Conservation (phyloP, 2,113 vertebrate species). For the Marcusenius ussheri region DNA sequence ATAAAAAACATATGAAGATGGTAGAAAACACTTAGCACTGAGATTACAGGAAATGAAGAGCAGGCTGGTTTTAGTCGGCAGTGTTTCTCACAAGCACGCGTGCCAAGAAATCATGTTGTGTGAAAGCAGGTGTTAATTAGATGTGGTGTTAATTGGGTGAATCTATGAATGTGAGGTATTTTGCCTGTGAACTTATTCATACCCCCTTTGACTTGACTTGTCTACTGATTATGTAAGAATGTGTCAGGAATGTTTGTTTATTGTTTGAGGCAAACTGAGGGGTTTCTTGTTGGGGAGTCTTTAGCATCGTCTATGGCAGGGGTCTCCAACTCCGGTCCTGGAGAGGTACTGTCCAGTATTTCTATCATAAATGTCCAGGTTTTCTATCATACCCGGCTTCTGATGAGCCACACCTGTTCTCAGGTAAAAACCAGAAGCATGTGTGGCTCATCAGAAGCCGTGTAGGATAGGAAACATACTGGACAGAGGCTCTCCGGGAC, state of each 20-base stretch:
- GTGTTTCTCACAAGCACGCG: background rate
- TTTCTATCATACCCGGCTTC: too few species aligned
- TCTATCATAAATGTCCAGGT: too few species aligned
- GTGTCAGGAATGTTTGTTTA: background rate
- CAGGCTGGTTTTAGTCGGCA: background rate
- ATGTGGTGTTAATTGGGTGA: conserved; percentile 7
- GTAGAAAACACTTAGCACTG: background rate
- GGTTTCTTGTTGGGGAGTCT: background rate
- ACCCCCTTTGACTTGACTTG: background rate
- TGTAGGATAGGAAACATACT: too few species aligned
- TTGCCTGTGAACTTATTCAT: background rate
- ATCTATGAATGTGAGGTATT: background rate
- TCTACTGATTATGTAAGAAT: background rate
- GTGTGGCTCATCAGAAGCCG: too few species aligned
- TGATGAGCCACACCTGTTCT: too few species aligned
- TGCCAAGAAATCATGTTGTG: background rate
- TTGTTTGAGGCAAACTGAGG: background rate
- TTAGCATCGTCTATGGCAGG: background rate
- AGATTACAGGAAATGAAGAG: background rate
- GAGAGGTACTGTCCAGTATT: too few species aligned
- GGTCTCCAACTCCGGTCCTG: background rate
- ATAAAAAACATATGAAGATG: background rate
- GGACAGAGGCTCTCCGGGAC: too few species aligned
- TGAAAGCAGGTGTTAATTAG: conserved; percentile 12
- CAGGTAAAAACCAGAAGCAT: too few species aligned